Evolutionary conservation across 1,140 invertebrate genomes (phyloP).

Genomic region (Lepidotrigona ventralis): DNA sequence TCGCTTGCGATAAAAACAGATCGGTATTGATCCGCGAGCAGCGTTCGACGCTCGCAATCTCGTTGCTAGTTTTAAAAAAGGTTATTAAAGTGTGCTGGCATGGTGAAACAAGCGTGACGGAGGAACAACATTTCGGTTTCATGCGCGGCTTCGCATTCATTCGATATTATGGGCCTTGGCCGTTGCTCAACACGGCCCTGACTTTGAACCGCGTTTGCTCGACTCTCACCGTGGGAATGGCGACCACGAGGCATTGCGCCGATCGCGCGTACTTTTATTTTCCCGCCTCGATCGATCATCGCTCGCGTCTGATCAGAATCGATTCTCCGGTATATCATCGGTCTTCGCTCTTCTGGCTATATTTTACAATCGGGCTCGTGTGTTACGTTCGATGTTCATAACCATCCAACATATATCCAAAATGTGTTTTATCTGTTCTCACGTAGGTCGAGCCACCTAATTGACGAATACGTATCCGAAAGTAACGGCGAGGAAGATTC

Average conservation of each 20-base stretch:
- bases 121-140: constrained; percentile 13
- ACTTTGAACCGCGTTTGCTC: constrained; percentile 63
- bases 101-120: neutral
- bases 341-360: no score
- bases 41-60: neutral
- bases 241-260: constrained; percentile 29
- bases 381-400: neutral
- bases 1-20: neutral
- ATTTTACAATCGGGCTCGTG: neutral
- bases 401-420: neutral
- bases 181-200: constrained; percentile 66
- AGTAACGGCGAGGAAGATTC: constrained; percentile 52
- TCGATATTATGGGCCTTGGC: constrained; percentile 20
- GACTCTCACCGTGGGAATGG: constrained; percentile 59
- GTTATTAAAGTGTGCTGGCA: neutral
- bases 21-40: neutral
- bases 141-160: neutral
- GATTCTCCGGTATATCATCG: no score
- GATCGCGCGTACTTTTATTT: constrained; percentile 25
- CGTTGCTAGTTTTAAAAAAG: neutral
- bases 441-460: neutral
- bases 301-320: neutral
- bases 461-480: neutral
- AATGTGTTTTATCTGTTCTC: neutral
- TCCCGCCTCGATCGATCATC: constrained; percentile 19